phyloP scores from a whole-genome alignment of 2,888 invertebrate species.

The Crioceris asparagi region DNA sequence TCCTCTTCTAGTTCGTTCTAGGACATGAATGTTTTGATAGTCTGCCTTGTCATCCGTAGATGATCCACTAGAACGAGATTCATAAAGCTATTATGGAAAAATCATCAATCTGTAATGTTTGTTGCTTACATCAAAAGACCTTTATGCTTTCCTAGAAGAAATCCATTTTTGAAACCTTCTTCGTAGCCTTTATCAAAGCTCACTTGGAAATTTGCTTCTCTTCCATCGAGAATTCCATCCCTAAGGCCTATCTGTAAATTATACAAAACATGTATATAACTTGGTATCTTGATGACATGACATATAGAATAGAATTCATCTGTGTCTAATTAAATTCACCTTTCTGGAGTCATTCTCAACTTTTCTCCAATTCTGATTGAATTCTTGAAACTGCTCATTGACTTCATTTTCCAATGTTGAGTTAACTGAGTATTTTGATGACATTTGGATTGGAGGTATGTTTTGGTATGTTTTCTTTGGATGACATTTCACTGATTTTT shows the following conservation, averaged over 20 bases:
- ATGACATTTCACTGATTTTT: too few relatives aligned
- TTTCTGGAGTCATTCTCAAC: slow-evolving; percentile 12
- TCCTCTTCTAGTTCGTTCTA: too few relatives aligned
- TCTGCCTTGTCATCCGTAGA: too few relatives aligned
- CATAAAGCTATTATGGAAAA: too few relatives aligned
- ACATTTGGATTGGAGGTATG: background rate
- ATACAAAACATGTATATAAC: slow-evolving; percentile 1
- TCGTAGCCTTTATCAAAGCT: slow-evolving; percentile 60
- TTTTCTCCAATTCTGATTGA: slow-evolving; percentile 4
- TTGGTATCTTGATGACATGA: background rate
- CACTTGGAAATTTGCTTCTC: slow-evolving; percentile 51
- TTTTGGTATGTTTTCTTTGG: background rate
- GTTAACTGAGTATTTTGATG: background rate
- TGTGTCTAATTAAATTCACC: slow-evolving; percentile 6
- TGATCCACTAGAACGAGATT: too few relatives aligned
- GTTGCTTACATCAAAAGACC: slow-evolving; percentile 32
- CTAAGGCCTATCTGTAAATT: slow-evolving; percentile 27
- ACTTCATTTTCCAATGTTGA: background rate
- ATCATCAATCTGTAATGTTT: too few relatives aligned
- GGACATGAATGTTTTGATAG: too few relatives aligned
- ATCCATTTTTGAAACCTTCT: slow-evolving; percentile 52
- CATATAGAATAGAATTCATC: too few relatives aligned
- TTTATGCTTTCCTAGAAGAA: slow-evolving; percentile 45
- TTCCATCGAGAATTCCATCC: slow-evolving; percentile 58
- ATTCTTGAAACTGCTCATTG: background rate